Evolutionary conservation across 2,888 invertebrate genomes (phyloP).

Genomic region (Furcula furcula): DNA sequence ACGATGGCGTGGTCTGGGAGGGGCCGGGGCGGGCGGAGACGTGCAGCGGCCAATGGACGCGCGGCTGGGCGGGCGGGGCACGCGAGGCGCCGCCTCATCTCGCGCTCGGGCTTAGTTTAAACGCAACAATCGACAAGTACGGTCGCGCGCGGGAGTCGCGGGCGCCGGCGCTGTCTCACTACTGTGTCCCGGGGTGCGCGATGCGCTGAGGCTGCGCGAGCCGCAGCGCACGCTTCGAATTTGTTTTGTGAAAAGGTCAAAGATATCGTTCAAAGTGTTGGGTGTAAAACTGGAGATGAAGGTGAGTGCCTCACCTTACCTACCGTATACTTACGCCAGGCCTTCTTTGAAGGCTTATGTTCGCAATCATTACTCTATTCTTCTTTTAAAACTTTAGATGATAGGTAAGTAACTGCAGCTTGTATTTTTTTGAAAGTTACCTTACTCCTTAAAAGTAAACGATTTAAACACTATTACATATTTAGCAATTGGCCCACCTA

Average conservation of each 20-base stretch:
- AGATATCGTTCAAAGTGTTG: conserved; percentile 55
- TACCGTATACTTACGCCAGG: no score
- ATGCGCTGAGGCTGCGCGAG: conserved; percentile 29
- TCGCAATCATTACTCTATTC: no score
- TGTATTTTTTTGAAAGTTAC: neutral
- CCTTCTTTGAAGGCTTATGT: no score
- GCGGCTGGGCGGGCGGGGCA: conserved; percentile 14
- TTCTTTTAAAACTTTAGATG: no score
- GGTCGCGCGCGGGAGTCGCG: conserved; percentile 39
- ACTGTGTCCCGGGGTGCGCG: conserved; percentile 10
- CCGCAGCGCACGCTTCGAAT: conserved; percentile 38
- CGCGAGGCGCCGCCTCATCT: conserved; percentile 38
- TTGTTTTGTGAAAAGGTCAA: conserved; percentile 46
- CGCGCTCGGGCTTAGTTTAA: conserved; percentile 46
- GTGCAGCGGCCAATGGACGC: conserved; percentile 39
- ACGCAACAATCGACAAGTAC: conserved; percentile 42
- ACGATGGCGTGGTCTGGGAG: conserved; percentile 28
- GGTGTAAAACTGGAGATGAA: conserved; percentile 69
- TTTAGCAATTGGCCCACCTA: no score
- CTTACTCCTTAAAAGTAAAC: no score
- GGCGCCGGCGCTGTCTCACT: conserved; percentile 3
- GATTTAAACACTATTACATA: no score
- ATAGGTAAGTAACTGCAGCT: neutral
- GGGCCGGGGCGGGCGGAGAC: conserved; percentile 22
- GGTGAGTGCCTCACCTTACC: conserved; percentile 49